phyloP scores from a whole-genome alignment of 2,888 invertebrate genomes.

The Balanococcus diminutus region DNA sequence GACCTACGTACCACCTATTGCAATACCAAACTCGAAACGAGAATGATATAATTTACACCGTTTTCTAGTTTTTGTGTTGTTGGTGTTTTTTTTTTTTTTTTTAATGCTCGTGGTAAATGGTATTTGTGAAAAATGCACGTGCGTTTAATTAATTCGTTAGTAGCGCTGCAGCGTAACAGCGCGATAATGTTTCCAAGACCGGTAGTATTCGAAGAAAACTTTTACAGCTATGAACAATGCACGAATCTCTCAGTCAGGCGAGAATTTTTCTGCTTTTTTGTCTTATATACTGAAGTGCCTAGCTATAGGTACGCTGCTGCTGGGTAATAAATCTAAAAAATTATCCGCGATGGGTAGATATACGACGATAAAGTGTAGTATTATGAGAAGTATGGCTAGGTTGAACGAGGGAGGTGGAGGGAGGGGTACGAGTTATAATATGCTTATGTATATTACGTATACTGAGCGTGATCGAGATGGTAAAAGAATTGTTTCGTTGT shows the following conservation, averaged over 20 bases:
- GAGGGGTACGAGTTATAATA: background rate
- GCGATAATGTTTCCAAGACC: constrained; percentile 34
- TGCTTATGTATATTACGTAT: too few species aligned
- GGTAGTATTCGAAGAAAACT: constrained; percentile 26
- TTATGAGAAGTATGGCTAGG: background rate
- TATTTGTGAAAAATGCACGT: constrained; percentile 13
- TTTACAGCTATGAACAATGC: constrained; percentile 23
- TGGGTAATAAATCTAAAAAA: constrained; percentile 13
- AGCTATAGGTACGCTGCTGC: too few species aligned
- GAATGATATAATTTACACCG: constrained; percentile 41
- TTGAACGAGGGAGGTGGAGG: background rate
- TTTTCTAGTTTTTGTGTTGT: constrained; percentile 30
- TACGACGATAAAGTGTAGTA: background rate
- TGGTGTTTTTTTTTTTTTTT: background rate
- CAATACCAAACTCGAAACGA: constrained; percentile 10
- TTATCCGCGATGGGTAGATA: background rate
- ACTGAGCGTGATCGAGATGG: background rate
- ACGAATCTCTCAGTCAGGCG: constrained; percentile 25
- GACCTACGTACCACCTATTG: constrained; percentile 42
- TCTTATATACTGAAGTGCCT: background rate
- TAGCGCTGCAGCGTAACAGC: background rate
- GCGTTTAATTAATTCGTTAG: constrained; percentile 33
- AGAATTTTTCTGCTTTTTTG: constrained; percentile 9
- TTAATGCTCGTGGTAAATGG: constrained; percentile 14
- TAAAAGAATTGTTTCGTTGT: background rate